Evolutionary conservation across 2,888 invertebrate genomes (phyloP), one percentile per base, ranked within the genome.

Genomic region (Oscheius sp.): DNA sequence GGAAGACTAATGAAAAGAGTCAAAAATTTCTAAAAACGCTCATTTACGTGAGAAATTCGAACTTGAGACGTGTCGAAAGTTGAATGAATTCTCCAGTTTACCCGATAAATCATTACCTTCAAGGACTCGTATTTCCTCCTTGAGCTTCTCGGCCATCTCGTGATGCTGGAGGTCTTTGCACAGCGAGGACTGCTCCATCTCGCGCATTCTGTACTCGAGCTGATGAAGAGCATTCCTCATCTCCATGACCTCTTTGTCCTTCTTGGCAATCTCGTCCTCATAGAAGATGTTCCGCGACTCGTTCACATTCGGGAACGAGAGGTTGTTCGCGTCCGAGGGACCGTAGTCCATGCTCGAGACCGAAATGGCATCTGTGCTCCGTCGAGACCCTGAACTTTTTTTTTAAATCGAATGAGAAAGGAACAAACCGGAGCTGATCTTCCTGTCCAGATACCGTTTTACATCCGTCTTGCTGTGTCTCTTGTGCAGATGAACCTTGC

Each of bases 211-310:
- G 0, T 90, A 89, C 86, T 93, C 91, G 58, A 91, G 79, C 63
- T 90, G 90, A 88, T 93, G 92, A 83, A 94, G 93, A 63, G 93
- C 92, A 82, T 93, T 93, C 86, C 88, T 85, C 65, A 91, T 80
- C 42, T 87, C 80, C 32, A 86, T 84, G 7, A 91, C 86, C 79
- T 91, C 91, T 59, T 88, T 86, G 72, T 95, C 95, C 42, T 94
- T 94, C 85, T 95, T 95, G 21, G 93, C 93, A 50, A 96, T 90
- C 35, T 95, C 90, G 1, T 87, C 82, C 60, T 86, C 86, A 65
- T 86, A 86, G 73, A 79, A 86, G 21, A 86, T 78, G 63, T 86
- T 84, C 11, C 78, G 70, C 2, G 78, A 76, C n/a, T 85, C 84
- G 33, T 77, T 79, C 10, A 68, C 59, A 53, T 73, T 65, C 3